Base-by-base conservation (phyloP, 1,140 invertebrate genomes). In the Sinella curviseta region DNA sequence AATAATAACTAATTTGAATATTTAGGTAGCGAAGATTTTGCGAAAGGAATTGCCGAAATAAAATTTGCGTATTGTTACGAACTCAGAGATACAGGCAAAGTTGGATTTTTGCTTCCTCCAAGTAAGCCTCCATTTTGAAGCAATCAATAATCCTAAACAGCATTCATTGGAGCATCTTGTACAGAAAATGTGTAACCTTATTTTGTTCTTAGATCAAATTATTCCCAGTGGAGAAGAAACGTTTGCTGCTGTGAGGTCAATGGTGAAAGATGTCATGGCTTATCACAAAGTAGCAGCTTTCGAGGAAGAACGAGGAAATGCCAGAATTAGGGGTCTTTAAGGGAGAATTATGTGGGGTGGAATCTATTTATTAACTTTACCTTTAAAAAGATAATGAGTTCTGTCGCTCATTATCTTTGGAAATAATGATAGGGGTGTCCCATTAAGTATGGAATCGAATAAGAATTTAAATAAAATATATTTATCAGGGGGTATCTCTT, bases 231-330 rank as follows among this genome's bases (percentile, higher is more conserved):
- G 81, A 33, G 70, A 78, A 75, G 81, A 82, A 76, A 82, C 82
- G 34, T 91, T 93, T 83, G 93, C 91, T 8, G 95, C 92, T 1
- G 87, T 96, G 24, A 90, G 92, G 85, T 92, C 93, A 0, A 90
- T 97, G 60, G 94, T 92, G 20, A 70, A 77, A 17, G 77, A 77
- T 33, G 75, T 81, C 20, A 76, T 28, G 54, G 12, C 34, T 16
- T 81, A 65, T 65, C 73, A 81, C 60, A 28, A 48, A 54, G 74
- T 75, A 4, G 33, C 34, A 14, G 74, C 1, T 4, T 75, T 75
- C 39, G 34, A 48, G 24, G 34, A 20, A 34, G 70, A 74, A 65
- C 8, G 57, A 16, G 57, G 8, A 12, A 48, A 8, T 48, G 8
- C 39, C 39, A 48, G 20, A 12, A 48, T 48, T 20, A 48, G n/a